These are phyloP conservation scores for Cotesia congregata DNA, from an alignment of 2,888 invertebrate genomes.

Conservation along the genomic window DNA sequence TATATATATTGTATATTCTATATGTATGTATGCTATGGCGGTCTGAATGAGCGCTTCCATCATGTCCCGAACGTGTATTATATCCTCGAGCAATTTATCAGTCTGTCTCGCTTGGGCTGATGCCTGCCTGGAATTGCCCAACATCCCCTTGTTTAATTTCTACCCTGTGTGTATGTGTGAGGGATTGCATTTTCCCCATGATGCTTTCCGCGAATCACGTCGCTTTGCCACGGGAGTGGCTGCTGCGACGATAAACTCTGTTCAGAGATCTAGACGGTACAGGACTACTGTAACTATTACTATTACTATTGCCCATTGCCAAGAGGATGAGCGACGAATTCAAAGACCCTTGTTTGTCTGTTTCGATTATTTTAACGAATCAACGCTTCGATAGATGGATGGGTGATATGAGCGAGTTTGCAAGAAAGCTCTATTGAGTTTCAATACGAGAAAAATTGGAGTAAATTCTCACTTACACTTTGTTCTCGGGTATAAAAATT, in stretches of 20 bases:
- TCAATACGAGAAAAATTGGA: not conserved
- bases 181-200: slow-evolving; percentile 3
- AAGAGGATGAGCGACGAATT: not conserved
- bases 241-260: not conserved
- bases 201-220: slow-evolving; percentile 22
- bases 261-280: not conserved
- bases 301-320: too few species aligned
- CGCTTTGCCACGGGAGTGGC: slow-evolving; percentile 22
- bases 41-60: too few species aligned
- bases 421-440: not conserved
- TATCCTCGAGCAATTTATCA: not conserved
- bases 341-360: not conserved
- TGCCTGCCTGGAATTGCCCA: not conserved
- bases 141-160: not conserved
- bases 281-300: not conserved
- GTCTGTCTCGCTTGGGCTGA: not conserved
- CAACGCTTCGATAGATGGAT: not conserved
- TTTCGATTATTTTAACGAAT: not conserved
- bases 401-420: not conserved
- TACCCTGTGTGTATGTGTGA: not conserved
- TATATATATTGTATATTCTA: too few species aligned
- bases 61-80: not conserved
- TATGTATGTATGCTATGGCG: too few species aligned
- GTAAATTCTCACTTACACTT: too few species aligned
- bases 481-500: too few species aligned